phyloP scores from a whole-genome alignment of 1,140 invertebrate species.

The Trichomalopsis sarcophagae region DNA sequence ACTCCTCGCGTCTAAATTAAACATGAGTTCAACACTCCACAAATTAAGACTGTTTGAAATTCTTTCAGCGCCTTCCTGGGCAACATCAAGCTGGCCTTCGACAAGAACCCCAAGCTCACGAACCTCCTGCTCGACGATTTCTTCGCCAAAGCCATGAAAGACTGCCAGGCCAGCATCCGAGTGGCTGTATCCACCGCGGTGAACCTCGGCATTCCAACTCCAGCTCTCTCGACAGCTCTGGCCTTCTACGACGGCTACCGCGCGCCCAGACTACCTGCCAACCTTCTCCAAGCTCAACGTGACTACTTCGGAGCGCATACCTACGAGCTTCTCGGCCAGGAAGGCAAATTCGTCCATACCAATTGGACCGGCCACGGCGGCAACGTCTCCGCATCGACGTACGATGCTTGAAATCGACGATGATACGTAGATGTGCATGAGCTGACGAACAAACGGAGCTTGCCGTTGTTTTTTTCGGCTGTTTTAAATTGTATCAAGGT shows the following conservation, averaged over 20 bases:
- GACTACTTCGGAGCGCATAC: slow-evolving; percentile 99
- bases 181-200: slow-evolving; percentile 80
- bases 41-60: not conserved
- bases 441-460: slow-evolving; percentile 1
- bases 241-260: slow-evolving; percentile 98
- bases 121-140: slow-evolving; percentile 97
- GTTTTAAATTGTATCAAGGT: not conserved
- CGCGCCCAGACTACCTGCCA: slow-evolving; percentile 88
- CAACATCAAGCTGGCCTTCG: slow-evolving; percentile 97
- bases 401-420: slow-evolving; percentile 83
- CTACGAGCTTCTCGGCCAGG: slow-evolving; percentile 91
- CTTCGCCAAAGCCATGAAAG: slow-evolving; percentile 90
- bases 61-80: slow-evolving; percentile 90
- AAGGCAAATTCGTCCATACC: slow-evolving; percentile 95
- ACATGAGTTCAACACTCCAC: not conserved
- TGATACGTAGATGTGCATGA: not conserved
- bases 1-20: no score
- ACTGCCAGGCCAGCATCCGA: slow-evolving; percentile 85
- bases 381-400: slow-evolving; percentile 96
- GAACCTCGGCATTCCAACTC: slow-evolving; percentile 91
- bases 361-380: slow-evolving; percentile 99
- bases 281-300: slow-evolving; percentile 95
- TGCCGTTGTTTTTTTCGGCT: slow-evolving; percentile 30
- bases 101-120: slow-evolving; percentile 90
- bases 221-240: slow-evolving; percentile 93